Base-by-base conservation (phyloP, 2,797 vertebrate genomes). In the Synaphobranchus kaupii region DNA sequence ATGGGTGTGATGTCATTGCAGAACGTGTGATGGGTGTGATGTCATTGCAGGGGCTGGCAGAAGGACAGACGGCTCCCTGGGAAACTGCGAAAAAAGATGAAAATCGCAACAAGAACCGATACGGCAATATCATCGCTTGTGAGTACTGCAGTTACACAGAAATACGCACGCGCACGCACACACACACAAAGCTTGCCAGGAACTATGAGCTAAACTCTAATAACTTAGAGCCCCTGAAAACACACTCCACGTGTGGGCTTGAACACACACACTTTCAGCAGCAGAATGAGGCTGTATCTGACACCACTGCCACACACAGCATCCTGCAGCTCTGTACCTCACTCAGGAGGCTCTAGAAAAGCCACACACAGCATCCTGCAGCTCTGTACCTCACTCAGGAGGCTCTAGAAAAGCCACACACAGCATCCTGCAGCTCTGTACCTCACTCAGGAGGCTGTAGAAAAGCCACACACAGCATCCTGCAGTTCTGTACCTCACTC, bases 51-150 rank as follows among this genome's bases (percentile, higher is more conserved):
- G 98, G 97, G 50, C 94, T 99, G 90, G 98, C 98, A 0, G 98
- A 99, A 90, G 98, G 98, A 89, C 98, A 99, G 95, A 97, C 98
- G 0, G 98, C 98, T 6, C 98, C 98, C 6, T 99, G 98, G 98
- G 98, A 99, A 80, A 98, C 97, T 0, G 98, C 98, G 93, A 99
- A 99, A 93, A 99, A 99, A 91, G 98, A 99, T 0, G 98, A 98
- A 91, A 99, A 99, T 92, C 98, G 98, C 92, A 99, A 97, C 92
- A 99, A 99, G 96, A 99, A 99, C 92, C 97, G 98, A 95, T 99
- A 99, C 0, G 98, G 98, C 71, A 99, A 99, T 95, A 99, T 99
- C 95, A 99, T 99, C 91, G 98, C 98, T 96, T 99, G 98, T 99
- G 97, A 97, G 98, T 98, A 94, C 92, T 86, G 90, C 87, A 85